These are phyloP conservation scores for Cyanistes caeruleus DNA, from an alignment of 2,113 vertebrate genomes.

Conservation along the genomic window DNA sequence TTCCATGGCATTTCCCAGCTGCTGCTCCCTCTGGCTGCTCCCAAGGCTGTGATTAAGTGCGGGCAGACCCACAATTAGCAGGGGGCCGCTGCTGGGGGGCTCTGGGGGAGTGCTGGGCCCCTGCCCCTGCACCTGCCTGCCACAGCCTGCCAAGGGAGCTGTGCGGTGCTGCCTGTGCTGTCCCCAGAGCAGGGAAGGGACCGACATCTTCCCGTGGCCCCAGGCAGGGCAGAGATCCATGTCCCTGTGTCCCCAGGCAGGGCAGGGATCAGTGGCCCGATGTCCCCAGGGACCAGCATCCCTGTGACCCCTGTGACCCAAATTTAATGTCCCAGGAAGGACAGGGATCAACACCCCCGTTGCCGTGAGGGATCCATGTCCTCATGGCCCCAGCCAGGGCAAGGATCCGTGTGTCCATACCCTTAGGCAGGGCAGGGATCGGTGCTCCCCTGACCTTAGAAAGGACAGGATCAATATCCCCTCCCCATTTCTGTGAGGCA, in stretches of 20 bases:
- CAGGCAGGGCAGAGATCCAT: neutral
- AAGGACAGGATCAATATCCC: neutral
- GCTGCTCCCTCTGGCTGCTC: constrained; percentile 1
- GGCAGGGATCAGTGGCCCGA: neutral
- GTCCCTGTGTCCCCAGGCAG: neutral
- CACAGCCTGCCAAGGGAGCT: neutral
- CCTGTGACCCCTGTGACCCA: neutral
- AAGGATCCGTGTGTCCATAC: neutral
- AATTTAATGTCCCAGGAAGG: too few relatives aligned
- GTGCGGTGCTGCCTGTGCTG: neutral
- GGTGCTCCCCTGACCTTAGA: too few relatives aligned
- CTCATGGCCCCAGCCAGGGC: neutral
- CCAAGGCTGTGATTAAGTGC: constrained; percentile 15
- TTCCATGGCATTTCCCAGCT: neutral
- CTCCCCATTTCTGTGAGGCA: too few relatives aligned
- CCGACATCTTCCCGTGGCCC: neutral
- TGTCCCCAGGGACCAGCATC: neutral
- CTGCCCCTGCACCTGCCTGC: neutral
- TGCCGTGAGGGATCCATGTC: neutral
- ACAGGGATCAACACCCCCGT: neutral
- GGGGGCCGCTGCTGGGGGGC: neutral
- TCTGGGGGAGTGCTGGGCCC: neutral
- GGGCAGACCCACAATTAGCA: neutral
- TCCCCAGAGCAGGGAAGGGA: neutral
- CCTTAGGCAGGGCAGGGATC: neutral